phyloP scores from a whole-genome alignment of 2,888 invertebrate species.

The Tenthredo distinguenda region DNA sequence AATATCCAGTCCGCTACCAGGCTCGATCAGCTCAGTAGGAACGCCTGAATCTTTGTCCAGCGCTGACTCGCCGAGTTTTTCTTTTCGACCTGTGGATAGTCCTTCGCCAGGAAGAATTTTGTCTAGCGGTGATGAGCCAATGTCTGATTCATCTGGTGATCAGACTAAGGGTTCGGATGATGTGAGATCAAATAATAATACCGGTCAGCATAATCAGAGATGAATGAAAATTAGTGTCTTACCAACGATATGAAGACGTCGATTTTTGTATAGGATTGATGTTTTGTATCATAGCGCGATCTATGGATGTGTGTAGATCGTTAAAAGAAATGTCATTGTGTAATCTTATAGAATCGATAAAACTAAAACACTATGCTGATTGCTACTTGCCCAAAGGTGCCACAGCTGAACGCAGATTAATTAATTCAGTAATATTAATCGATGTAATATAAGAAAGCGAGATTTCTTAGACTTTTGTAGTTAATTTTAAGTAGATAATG shows the following conservation, averaged over 20 bases:
- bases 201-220: conserved; percentile 69
- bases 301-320: conserved; percentile 52
- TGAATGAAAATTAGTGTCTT: conserved; percentile 61
- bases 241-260: not conserved
- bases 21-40: conserved; percentile 81
- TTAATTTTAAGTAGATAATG: conserved; percentile 29
- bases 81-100: conserved; percentile 80
- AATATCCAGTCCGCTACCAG: conserved; percentile 79
- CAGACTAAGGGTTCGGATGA: conserved; percentile 66
- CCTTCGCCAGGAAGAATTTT: conserved; percentile 79
- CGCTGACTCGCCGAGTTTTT: conserved; percentile 82
- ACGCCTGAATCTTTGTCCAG: conserved; percentile 83
- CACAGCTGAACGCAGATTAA: conserved; percentile 59
- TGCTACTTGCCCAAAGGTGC: conserved; percentile 62
- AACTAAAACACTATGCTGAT: conserved; percentile 57
- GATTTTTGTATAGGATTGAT: conserved; percentile 44
- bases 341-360: conserved; percentile 53
- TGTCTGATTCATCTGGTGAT: conserved; percentile 69
- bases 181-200: conserved; percentile 65
- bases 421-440: conserved; percentile 54
- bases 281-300: conserved; percentile 45
- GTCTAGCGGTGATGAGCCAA: conserved; percentile 75
- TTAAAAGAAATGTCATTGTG: conserved; percentile 54
- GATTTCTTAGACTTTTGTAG: not conserved
- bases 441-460: conserved; percentile 34